Evolutionary conservation across 2,888 invertebrate species (phyloP).

Genomic region (Eueremaeus valkanovi): DNA sequence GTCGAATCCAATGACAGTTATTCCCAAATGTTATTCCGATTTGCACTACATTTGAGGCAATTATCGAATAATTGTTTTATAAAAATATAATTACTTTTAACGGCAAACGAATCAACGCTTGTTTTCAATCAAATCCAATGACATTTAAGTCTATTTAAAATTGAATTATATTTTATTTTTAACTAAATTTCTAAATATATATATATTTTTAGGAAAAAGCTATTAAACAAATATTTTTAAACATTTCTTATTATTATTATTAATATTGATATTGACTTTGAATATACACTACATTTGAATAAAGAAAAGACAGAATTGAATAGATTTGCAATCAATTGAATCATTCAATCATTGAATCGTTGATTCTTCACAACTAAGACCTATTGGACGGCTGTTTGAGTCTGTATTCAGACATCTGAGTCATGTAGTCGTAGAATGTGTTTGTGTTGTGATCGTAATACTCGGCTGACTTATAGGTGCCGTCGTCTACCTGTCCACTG

Average conservation of each 20-base stretch:
- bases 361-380: not conserved
- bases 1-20: no score
- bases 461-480: slow-evolving; percentile 69
- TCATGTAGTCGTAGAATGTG: slow-evolving; percentile 77
- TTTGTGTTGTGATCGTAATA: slow-evolving; percentile 74
- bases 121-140: not conserved
- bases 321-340: not conserved
- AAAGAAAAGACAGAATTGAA: no score
- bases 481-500: slow-evolving; percentile 56
- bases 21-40: not conserved
- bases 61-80: not conserved
- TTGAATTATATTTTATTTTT: not conserved
- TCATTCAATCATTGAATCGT: no score
- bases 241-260: not conserved
- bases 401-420: slow-evolving; percentile 74
- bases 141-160: not conserved
- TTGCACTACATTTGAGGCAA: not conserved
- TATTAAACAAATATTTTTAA: not conserved
- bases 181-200: not conserved
- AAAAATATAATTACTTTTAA: not conserved
- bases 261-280: not conserved
- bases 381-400: slow-evolving; percentile 64
- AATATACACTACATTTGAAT: no score
- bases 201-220: not conserved
- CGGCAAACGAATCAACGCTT: not conserved